phyloP scores from a whole-genome alignment of 92 coral and sea anemone genomes.

The Chrysogorgia sp. region DNA sequence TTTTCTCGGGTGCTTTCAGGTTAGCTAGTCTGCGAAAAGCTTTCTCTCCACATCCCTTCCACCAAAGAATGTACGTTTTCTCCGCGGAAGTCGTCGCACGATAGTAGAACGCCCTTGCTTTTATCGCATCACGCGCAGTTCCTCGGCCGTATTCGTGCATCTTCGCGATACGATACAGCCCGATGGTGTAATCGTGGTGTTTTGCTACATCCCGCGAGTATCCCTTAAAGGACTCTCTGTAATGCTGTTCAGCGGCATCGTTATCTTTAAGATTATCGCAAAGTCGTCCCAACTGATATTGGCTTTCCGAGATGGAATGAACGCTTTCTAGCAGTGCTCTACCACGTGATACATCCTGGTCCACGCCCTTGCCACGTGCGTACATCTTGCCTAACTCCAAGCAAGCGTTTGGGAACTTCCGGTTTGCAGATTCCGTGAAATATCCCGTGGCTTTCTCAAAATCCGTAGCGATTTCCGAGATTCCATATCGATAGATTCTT shows the following conservation, averaged over 20 bases:
- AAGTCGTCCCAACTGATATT: slow-evolving; percentile 33
- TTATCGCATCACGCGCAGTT: slow-evolving; percentile 12
- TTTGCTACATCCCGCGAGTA: slow-evolving; percentile 47
- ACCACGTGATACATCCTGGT: slow-evolving; percentile 32
- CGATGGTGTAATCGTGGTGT: slow-evolving; percentile 48
- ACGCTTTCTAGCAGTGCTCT: slow-evolving; percentile 36
- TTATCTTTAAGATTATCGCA: slow-evolving; percentile 1
- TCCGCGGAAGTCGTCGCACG: slow-evolving; percentile 44
- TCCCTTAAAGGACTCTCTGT: slow-evolving; percentile 36
- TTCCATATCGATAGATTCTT: slow-evolving; percentile 38
- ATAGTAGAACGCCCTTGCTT: slow-evolving; percentile 43
- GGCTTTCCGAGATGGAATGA: slow-evolving; percentile 37
- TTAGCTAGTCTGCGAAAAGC: slow-evolving; percentile 25
- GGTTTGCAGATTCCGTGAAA: slow-evolving; percentile 38
- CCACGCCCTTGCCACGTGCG: slow-evolving; percentile 47
- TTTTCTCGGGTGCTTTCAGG: background rate
- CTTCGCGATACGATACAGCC: slow-evolving; percentile 42
- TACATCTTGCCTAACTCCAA: slow-evolving; percentile 40
- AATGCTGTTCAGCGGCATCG: slow-evolving; percentile 30
- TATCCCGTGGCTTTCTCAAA: slow-evolving; percentile 29
- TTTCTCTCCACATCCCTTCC: slow-evolving; percentile 43
- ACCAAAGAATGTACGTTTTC: slow-evolving; percentile 41
- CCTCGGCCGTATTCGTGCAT: slow-evolving; percentile 45
- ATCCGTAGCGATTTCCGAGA: slow-evolving; percentile 17
- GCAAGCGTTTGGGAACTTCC: slow-evolving; percentile 38